Conservation (phyloP, 2,797 vertebrate genomes). For the Xiphorhynchus erythropygius region DNA sequence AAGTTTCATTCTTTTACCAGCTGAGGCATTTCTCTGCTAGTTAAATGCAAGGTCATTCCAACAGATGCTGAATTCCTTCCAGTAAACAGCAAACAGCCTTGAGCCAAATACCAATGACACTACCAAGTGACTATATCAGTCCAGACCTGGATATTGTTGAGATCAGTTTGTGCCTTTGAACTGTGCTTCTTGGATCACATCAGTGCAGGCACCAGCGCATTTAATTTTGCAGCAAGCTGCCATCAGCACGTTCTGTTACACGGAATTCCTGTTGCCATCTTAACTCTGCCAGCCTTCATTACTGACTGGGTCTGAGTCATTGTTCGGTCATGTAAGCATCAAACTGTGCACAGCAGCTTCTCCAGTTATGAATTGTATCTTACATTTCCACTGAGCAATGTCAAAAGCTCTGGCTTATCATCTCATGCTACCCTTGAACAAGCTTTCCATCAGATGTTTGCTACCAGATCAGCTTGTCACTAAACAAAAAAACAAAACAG, state of each 20-base stretch:
- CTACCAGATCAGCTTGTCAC: background rate
- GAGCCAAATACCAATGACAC: background rate
- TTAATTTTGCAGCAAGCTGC: background rate
- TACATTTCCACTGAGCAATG: background rate
- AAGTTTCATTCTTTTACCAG: conserved; percentile 36
- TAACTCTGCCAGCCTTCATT: conserved; percentile 4
- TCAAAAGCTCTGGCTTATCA: background rate
- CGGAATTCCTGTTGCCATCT: background rate
- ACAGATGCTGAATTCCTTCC: conserved; percentile 12
- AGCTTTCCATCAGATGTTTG: background rate
- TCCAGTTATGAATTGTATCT: background rate
- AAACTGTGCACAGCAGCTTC: conserved; percentile 16
- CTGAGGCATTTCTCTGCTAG: conserved; percentile 20
- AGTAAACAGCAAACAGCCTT: conserved; percentile 10
- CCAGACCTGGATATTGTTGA: background rate
- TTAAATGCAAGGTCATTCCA: conserved; percentile 14
- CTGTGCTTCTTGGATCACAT: background rate
- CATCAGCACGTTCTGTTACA: rapidly evolving
- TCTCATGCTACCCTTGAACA: background rate
- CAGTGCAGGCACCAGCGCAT: background rate
- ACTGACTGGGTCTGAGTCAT: background rate
- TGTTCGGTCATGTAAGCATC: background rate
- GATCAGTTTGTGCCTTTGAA: background rate
- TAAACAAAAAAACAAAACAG: background rate
- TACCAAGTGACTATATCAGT: background rate